A percentile compares a stretch with the other conserved stretches of the same genome.
These are phyloP conservation scores for Amphiprion percula DNA, from an alignment of 2,113 vertebrate genomes.

Conservation along the genomic window DNA sequence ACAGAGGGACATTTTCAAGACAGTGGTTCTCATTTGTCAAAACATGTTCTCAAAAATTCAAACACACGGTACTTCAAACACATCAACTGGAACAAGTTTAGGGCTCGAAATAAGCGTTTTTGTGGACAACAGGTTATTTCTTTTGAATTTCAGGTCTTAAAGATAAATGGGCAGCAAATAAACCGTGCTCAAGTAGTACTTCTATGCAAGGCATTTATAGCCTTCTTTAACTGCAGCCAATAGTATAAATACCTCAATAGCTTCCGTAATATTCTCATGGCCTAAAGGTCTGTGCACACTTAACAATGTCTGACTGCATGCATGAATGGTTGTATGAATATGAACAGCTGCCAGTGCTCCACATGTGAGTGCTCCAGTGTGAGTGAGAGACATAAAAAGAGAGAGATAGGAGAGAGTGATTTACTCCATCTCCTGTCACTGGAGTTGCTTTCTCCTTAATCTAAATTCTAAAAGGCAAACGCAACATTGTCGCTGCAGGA, in stretches of 20 bases:
- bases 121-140: too few relatives aligned
- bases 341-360: conserved; percentile 11
- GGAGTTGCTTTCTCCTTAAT: conserved; percentile 55
- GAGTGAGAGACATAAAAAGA: neutral
- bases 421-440: neutral
- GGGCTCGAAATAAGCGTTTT: neutral
- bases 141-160: too few relatives aligned
- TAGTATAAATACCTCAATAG: neutral
- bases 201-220: neutral
- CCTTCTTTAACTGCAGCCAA: neutral
- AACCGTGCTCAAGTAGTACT: too few relatives aligned
- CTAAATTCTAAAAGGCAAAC: conserved; percentile 70
- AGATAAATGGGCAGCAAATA: neutral
- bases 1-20: conserved; percentile 11
- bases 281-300: neutral
- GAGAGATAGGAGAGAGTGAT: neutral
- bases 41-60: neutral
- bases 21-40: conserved; percentile 17
- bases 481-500: conserved; percentile 52
- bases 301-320: neutral
- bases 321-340: neutral
- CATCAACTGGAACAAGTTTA: neutral
- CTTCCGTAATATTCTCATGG: neutral
- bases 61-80: neutral
- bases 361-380: neutral